Conservation (phyloP, 2,113 vertebrate species). For the Butorides virescens region DNA sequence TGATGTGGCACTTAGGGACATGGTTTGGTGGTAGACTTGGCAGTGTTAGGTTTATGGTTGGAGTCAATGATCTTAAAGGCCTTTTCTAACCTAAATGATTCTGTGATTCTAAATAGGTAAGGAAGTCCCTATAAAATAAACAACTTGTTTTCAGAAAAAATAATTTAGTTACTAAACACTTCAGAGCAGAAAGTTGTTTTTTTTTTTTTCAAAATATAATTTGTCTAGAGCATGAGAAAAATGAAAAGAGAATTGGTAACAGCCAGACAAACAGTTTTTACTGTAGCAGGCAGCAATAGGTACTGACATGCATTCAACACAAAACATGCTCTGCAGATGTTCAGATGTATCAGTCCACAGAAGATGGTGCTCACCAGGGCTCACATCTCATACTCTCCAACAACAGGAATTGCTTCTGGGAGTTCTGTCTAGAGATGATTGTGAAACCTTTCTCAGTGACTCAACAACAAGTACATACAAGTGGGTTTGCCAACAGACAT, state of each 20-base stretch:
- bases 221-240: not conserved
- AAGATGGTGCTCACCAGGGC: not conserved
- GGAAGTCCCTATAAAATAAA: not conserved
- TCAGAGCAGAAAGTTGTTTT: not conserved
- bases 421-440: not conserved
- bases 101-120: not conserved
- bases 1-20: too few relatives aligned
- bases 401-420: not conserved
- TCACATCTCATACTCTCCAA: not conserved
- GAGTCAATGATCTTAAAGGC: not conserved
- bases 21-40: too few relatives aligned
- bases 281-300: not conserved
- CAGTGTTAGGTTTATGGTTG: fast-evolving
- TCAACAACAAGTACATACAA: not conserved
- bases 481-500: not conserved
- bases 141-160: not conserved
- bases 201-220: not conserved
- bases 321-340: not conserved
- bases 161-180: not conserved
- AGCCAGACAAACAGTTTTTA: not conserved
- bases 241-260: not conserved
- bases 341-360: not conserved
- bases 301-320: not conserved
- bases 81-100: not conserved
- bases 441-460: not conserved